Base-by-base conservation (phyloP, 2,113 vertebrate species). In the Gasterosteus aculeatus region DNA sequence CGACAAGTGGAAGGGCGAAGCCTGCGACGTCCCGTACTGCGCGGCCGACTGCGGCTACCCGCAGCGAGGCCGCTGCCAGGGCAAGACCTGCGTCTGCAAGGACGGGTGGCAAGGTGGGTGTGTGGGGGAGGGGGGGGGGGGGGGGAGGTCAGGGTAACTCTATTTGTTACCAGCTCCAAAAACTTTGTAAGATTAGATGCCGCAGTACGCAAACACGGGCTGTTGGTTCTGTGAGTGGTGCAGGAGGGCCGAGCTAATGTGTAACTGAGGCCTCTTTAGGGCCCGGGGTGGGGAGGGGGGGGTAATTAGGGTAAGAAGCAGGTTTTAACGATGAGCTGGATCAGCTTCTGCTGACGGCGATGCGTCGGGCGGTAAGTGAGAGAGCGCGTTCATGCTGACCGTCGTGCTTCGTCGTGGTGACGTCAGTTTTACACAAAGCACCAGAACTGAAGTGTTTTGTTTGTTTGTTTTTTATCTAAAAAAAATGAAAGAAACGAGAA, bases 91-190 rank as follows among this genome's bases (percentile, higher is more conserved):
- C 15, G 0, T 75, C 10, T 99, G 98, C 88, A 85, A 78, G 5
- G 2, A 87, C 0, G 94, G 78, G n/a, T 99, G 98, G 98, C 98
- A 99, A 94, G 98, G 98, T 99, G 86, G 66, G 94, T 5, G 35
- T 4, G 33, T 33, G 35, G 35, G 35, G 35, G 35, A 6, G 35
- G 35, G 35, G 35, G 35, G 35, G 35, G 35, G 35, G 35, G 35
- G 35, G 35, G 3, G 35, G 35, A 3, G 35, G 3, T 33, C 33
- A 33, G 3, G 5, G 33, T 33, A 5, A 33, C 33, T 1, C 33
- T 33, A 5, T 33, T 33, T 33, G 33, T 5, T 33, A 4, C 5
- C 33, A 33, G 33, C 33, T 33, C 3, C 3, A 33, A 1, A 33
- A 33, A 33, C 22, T 26, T 26, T 26, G 41, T 4, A 15, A 59